Percentiles rank a stretch among this genome's conserved stretches.
phyloP scores from a whole-genome alignment of 1,140 invertebrate species.

The Lucilia cuprina region DNA sequence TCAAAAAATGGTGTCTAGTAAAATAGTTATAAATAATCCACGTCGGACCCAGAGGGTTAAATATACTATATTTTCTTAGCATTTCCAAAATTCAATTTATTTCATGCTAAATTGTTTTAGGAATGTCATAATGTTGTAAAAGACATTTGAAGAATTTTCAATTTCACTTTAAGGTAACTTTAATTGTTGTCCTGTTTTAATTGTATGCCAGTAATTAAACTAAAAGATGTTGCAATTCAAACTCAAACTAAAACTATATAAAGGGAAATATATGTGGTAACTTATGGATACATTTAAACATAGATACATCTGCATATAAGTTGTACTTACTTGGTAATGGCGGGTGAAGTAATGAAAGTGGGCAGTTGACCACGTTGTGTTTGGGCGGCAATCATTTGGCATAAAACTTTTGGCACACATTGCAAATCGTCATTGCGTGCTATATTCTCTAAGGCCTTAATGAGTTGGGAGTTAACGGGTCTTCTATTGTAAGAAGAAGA shows the following conservation, averaged over 20 bases:
- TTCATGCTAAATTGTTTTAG: too few species aligned
- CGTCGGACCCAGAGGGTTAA: too few species aligned
- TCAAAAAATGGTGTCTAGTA: too few species aligned
- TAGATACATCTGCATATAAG: not conserved
- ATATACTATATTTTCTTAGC: too few species aligned
- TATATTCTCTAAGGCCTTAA: conserved; percentile 73
- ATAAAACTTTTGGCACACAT: conserved; percentile 79
- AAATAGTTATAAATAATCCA: too few species aligned
- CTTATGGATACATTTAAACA: not conserved
- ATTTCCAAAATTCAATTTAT: too few species aligned
- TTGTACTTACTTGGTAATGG: conserved; percentile 71
- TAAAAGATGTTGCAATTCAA: not conserved
- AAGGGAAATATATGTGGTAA: not conserved
- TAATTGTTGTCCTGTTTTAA: not conserved
- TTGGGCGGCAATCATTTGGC: conserved; percentile 73
- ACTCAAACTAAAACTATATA: not conserved
- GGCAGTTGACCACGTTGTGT: conserved; percentile 65
- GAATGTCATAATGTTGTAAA: too few species aligned
- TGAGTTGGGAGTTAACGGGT: conserved; percentile 60
- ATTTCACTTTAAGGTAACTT: not conserved
- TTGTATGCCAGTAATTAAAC: not conserved
- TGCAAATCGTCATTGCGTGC: conserved; percentile 77
- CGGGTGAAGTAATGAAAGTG: conserved; percentile 69
- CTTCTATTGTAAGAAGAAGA: conserved; percentile 40
- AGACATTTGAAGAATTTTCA: not conserved